A percentile compares a stretch with the other conserved stretches of the same genome.
These are phyloP conservation scores for Crotophaga sulcirostris DNA, from an alignment of 2,113 vertebrate species.

Conservation along the genomic window DNA sequence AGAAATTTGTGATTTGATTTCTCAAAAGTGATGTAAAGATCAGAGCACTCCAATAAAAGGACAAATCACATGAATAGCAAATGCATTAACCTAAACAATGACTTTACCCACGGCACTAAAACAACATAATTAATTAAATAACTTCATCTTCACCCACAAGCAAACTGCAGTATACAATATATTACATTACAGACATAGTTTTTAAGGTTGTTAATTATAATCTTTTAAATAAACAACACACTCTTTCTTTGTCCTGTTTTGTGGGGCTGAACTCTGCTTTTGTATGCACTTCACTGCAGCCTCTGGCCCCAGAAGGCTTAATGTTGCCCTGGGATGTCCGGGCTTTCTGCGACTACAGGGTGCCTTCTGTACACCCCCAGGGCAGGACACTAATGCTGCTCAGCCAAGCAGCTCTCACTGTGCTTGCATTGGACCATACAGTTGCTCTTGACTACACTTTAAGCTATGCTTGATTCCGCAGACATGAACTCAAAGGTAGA, in stretches of 20 bases:
- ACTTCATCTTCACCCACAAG: neutral
- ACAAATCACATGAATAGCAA: neutral
- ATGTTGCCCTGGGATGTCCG: neutral
- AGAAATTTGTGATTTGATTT: neutral
- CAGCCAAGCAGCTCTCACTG: neutral
- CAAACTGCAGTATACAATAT: neutral
- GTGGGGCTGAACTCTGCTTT: neutral
- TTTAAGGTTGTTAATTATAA: neutral
- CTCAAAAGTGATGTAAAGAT: neutral
- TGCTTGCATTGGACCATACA: neutral
- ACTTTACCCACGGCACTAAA: neutral
- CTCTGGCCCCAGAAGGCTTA: neutral
- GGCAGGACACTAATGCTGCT: neutral
- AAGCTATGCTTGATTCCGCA: neutral
- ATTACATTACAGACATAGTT: neutral
- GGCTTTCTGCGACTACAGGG: fast-evolving
- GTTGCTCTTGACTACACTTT: neutral
- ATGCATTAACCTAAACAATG: neutral
- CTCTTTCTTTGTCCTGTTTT: neutral
- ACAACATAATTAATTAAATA: neutral
- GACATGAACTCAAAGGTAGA: neutral
- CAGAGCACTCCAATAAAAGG: neutral
- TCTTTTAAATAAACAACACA: neutral
- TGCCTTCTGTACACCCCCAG: neutral
- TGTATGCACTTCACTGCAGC: fast-evolving